Percentiles rank a stretch among this genome's conserved stretches.
These are phyloP conservation scores for Rhegmatorhina hoffmannsi DNA, from an alignment of 2,113 vertebrate genomes.

Conservation along the genomic window DNA sequence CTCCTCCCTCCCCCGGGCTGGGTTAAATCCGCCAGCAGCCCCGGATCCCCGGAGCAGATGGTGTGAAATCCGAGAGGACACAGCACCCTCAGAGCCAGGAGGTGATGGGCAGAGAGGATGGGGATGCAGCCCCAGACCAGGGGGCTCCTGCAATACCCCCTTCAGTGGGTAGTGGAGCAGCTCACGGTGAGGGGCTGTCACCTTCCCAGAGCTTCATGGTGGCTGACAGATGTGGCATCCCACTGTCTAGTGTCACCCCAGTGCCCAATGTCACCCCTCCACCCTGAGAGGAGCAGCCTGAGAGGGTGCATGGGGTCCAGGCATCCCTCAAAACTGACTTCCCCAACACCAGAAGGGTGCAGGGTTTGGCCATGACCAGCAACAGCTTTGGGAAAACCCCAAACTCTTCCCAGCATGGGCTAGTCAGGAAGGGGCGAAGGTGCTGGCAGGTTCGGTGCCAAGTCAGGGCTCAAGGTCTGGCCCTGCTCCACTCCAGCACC, in stretches of 20 bases:
- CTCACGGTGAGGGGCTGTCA: accelerated
- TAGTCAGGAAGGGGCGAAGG: background rate
- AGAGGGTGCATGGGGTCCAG: accelerated
- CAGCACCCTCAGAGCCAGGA: accelerated
- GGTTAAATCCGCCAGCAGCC: background rate
- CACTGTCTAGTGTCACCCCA: accelerated
- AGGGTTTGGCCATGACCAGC: background rate
- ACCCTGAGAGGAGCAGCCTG: background rate
- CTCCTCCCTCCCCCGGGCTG: background rate
- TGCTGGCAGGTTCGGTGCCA: background rate
- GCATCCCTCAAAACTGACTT: accelerated
- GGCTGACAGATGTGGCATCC: accelerated
- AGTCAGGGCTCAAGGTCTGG: background rate
- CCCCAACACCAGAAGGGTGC: background rate
- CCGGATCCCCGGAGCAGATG: background rate
- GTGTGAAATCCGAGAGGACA: background rate
- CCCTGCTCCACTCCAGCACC: background rate
- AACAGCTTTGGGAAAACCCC: background rate
- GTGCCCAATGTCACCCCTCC: accelerated
- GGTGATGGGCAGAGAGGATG: accelerated
- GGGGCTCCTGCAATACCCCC: accelerated
- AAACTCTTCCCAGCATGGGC: background rate
- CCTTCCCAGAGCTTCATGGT: accelerated
- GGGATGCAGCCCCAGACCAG: accelerated
- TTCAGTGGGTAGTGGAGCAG: background rate